Evolutionary conservation across 53 echinoderm and acorn worm genomes (phyloP), one percentile per base, ranked within the genome.

Genomic region (Echinometra lucunter): DNA sequence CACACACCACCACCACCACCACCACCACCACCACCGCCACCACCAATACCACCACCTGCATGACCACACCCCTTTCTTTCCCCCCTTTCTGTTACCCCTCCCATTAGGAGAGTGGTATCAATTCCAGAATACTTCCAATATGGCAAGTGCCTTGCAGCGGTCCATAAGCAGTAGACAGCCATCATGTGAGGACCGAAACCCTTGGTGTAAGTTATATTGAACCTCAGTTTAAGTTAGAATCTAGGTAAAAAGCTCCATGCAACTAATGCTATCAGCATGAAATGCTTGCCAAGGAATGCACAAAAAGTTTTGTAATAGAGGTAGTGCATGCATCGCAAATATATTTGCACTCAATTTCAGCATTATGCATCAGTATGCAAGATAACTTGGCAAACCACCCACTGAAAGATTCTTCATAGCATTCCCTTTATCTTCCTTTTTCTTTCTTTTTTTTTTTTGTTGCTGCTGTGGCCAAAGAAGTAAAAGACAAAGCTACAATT

Each of bases 121-220:
- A 82, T 94, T 94, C 85, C 57, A 82, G 82, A 94, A 94, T 42
- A 82, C 94, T 58, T 55, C 94, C 66, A 94, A 83, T 58, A 94
- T 94, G 94, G 94, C 94, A 17, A 82, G 82, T 44, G 94, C 94
- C 12, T 28, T 94, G 60, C 94, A 60, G 63, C 82, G 83, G 37
- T 82, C 94, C 94, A 74, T 92, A 23, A 92, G 92, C 92, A 94
- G 83, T 58, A 66, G 94, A 44, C 94, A 94, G 45, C 94, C 94
- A 3, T 94, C 85, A 9, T 94, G 34, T n/a, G 94, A 94, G 7
- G 94, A 94, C 47, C 83, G 66, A 16, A 83, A 83, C 16, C 44
- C 94, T 5, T 94, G 94, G 94, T 60, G 94, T 85, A 94, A 83
- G 94, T 94, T 34, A 16, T 56, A 53, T n/a, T 27, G 49, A n/a